Evolutionary conservation across 35 echinoderm and acorn worm genomes (phyloP).

Genomic region (Strongylocentrotus purpuratus): DNA sequence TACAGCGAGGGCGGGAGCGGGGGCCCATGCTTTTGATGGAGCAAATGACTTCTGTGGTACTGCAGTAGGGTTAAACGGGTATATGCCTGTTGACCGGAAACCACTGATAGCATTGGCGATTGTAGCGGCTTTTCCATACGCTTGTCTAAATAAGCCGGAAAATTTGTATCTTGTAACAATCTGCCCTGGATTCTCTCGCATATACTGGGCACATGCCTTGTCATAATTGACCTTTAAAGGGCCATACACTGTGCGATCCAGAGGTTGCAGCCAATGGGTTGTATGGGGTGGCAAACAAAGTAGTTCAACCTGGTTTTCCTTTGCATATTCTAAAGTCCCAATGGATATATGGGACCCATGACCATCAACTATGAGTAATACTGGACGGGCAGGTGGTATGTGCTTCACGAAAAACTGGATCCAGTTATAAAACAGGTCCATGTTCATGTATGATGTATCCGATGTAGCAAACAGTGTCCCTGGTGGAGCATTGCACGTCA

Average conservation of each 20-base stretch:
- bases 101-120: no score
- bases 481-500: no score
- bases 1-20: no score
- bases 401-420: constrained; percentile 48
- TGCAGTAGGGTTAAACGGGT: constrained; percentile 55
- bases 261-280: constrained; percentile 47
- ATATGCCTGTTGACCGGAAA: constrained; percentile 27
- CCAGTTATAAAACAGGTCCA: constrained; percentile 60
- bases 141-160: no score
- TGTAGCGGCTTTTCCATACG: no score
- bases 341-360: background rate
- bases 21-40: constrained; percentile 45
- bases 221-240: no score
- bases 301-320: constrained; percentile 54
- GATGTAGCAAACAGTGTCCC: constrained; percentile 42
- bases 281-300: constrained; percentile 59
- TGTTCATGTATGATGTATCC: constrained; percentile 49
- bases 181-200: no score
- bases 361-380: no score
- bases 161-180: no score
- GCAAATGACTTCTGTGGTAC: constrained; percentile 34
- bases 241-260: no score
- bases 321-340: constrained; percentile 49
- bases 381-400: constrained; percentile 38
- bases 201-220: no score